Percentiles rank a stretch among this genome's conserved stretches.
These are phyloP conservation scores for Panurus biarmicus DNA, from an alignment of 2,113 vertebrate species.

Conservation along the genomic window DNA sequence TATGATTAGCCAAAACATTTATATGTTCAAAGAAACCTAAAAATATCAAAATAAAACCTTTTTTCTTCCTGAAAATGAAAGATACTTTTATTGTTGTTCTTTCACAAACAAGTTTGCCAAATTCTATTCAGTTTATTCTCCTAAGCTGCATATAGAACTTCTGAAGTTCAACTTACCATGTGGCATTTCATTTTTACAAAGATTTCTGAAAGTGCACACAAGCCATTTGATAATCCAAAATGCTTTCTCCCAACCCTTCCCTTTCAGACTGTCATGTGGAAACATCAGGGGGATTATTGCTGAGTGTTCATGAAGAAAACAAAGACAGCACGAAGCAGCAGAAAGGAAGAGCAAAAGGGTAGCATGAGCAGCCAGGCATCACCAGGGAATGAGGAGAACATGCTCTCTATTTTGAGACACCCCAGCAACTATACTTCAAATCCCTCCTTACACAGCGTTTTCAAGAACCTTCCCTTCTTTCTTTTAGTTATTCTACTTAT, in stretches of 20 bases:
- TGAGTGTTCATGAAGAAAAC: not conserved
- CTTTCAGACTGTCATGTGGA: not conserved
- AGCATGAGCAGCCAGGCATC: not conserved
- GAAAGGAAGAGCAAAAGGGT: not conserved
- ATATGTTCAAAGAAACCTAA: not conserved
- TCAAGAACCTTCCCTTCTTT: not conserved
- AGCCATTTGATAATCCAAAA: constrained; percentile 10
- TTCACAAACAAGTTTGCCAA: not conserved
- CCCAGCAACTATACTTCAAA: not conserved
- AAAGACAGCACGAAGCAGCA: not conserved
- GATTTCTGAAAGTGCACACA: not conserved
- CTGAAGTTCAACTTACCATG: not conserved
- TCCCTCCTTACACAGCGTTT: not conserved
- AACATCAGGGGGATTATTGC: not conserved
- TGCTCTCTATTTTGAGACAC: not conserved
- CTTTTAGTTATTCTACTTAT: not conserved
- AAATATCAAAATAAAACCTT: not conserved
- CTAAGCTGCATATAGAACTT: not conserved
- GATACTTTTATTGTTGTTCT: not conserved
- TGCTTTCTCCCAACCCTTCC: not conserved
- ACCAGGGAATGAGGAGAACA: not conserved
- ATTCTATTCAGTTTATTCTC: not conserved
- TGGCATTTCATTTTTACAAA: not conserved
- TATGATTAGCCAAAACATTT: not conserved
- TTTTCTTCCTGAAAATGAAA: not conserved